Conservation (phyloP, 2,888 invertebrate species). For the Troides oblongomaculatus region DNA sequence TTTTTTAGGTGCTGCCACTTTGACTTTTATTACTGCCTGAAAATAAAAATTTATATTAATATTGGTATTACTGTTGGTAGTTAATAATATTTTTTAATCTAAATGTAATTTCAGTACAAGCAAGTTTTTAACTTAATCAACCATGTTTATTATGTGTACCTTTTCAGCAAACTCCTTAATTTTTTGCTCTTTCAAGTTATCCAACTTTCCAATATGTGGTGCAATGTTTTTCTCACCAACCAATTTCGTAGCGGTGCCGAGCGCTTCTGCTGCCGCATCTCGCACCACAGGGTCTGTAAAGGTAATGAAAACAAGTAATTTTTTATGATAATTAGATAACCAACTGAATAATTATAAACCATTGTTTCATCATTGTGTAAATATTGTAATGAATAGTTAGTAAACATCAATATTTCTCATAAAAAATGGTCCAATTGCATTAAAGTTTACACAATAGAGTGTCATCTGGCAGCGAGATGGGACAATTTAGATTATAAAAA, state of each 20-base stretch:
- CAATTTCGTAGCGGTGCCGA: constrained; percentile 96
- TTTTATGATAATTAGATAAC: neutral
- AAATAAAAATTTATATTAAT: neutral
- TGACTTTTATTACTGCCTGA: constrained; percentile 89
- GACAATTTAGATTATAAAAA: too few relatives aligned
- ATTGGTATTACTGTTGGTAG: neutral
- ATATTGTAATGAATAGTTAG: too few relatives aligned
- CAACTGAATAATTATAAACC: neutral
- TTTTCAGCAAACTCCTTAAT: constrained; percentile 97
- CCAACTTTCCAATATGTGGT: constrained; percentile 93
- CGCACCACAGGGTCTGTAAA: constrained; percentile 91
- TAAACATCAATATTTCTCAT: too few relatives aligned
- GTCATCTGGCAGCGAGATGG: too few relatives aligned
- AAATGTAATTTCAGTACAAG: too few relatives aligned
- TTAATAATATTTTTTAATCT: neutral
- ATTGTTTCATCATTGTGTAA: neutral
- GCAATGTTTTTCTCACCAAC: constrained; percentile 94
- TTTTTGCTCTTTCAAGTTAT: constrained; percentile 94
- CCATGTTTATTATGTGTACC: constrained; percentile 43
- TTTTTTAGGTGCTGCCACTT: constrained; percentile 83
- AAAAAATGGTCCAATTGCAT: too few relatives aligned
- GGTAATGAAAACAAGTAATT: too few relatives aligned
- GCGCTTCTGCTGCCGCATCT: constrained; percentile 94
- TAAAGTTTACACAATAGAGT: too few relatives aligned
- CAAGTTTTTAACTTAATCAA: neutral